Conservation (phyloP, 2,888 invertebrate genomes). For the Icerya purchasi region DNA sequence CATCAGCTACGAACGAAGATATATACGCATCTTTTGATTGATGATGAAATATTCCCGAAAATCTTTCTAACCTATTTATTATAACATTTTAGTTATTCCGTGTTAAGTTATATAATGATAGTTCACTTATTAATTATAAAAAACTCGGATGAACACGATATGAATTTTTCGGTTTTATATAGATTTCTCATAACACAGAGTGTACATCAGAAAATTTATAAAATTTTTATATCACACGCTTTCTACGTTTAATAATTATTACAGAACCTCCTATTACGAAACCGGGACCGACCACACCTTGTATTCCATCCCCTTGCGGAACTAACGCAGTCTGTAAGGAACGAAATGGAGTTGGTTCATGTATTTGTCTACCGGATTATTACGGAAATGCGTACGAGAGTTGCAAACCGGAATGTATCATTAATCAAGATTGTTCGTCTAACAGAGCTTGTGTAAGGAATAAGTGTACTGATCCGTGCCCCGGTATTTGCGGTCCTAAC, state of each 20-base stretch:
- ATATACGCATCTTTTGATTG: too few species aligned
- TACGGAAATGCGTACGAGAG: slow-evolving; percentile 54
- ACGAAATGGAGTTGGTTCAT: slow-evolving; percentile 23
- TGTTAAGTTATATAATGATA: too few species aligned
- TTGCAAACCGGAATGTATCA: slow-evolving; percentile 34
- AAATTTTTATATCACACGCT: not conserved
- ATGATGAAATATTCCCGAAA: too few species aligned
- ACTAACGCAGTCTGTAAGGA: slow-evolving; percentile 29
- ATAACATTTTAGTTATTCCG: too few species aligned
- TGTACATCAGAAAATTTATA: too few species aligned
- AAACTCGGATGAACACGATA: too few species aligned
- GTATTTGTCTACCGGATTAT: slow-evolving; percentile 36
- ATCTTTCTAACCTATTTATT: too few species aligned
- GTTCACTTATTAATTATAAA: too few species aligned
- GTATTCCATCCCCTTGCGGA: slow-evolving; percentile 31
- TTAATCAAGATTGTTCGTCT: slow-evolving; percentile 27
- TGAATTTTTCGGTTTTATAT: too few species aligned
- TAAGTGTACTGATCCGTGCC: slow-evolving; percentile 31
- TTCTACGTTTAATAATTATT: not conserved
- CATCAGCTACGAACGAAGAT: too few species aligned
- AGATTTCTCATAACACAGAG: too few species aligned
- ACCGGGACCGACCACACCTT: slow-evolving; percentile 25
- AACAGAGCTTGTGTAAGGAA: slow-evolving; percentile 27
- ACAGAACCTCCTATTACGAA: slow-evolving; percentile 12
- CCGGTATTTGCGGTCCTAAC: slow-evolving; percentile 31